Conservation (phyloP, 2,888 invertebrate species). For the Asteroscopus sphinx region DNA sequence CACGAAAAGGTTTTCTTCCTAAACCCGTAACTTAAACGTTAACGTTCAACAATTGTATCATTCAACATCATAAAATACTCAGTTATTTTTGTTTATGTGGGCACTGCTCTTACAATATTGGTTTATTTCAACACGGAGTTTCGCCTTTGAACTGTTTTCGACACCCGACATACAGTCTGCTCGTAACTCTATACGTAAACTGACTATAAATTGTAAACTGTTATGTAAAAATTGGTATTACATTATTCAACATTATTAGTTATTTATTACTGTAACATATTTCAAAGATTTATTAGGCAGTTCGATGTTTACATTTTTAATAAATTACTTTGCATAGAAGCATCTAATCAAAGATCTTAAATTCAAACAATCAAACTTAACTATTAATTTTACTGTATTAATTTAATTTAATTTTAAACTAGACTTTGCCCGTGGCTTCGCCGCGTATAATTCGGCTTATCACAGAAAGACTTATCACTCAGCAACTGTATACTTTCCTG, state of each 20-base stretch:
- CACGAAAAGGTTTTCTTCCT: conserved; percentile 51
- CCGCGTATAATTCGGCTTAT: too few species aligned
- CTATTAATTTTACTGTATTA: too few species aligned
- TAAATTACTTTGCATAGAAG: conserved; percentile 25
- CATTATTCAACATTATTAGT: conserved; percentile 34
- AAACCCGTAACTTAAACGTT: conserved; percentile 42
- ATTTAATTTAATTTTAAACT: too few species aligned
- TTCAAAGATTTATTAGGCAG: conserved; percentile 24
- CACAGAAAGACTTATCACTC: too few species aligned
- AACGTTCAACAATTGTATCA: conserved; percentile 46
- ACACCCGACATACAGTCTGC: conserved; percentile 55
- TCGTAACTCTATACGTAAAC: conserved; percentile 57
- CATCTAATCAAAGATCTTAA: too few species aligned
- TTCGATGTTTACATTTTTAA: conserved; percentile 17
- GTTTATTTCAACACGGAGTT: conserved; percentile 58
- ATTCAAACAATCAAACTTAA: too few species aligned
- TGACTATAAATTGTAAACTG: conserved; percentile 59
- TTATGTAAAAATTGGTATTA: conserved; percentile 50
- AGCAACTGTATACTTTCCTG: too few species aligned
- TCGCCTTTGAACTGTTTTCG: conserved; percentile 64
- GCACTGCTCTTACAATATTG: conserved; percentile 57
- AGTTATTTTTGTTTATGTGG: conserved; percentile 55
- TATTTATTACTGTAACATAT: conserved; percentile 40
- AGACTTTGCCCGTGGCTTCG: too few species aligned
- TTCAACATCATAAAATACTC: conserved; percentile 44